Conservation (phyloP, 2,888 invertebrate species). For the Pristionchus mayeri region DNA sequence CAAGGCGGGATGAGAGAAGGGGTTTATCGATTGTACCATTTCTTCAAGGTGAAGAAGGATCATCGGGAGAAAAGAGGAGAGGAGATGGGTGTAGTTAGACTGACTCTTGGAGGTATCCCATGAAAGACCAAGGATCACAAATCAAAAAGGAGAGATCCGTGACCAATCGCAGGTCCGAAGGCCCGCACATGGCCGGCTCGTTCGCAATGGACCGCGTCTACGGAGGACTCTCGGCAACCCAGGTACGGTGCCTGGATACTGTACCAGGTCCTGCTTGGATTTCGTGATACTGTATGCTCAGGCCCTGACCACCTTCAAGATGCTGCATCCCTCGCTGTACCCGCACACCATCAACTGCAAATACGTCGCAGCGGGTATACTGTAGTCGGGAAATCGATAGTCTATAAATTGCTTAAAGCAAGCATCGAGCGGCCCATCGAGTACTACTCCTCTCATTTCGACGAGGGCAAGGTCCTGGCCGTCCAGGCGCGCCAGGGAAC, state of each 20-base stretch:
- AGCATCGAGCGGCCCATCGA: neutral
- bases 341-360: slow-evolving; percentile 19
- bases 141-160: too few species aligned
- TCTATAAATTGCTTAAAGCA: neutral
- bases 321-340: neutral
- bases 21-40: too few species aligned
- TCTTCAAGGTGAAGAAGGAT: too few species aligned
- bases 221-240: neutral
- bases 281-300: neutral
- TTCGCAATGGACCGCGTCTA: neutral
- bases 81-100: too few species aligned
- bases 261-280: too few species aligned
- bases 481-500: neutral
- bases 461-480: neutral
- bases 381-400: neutral
- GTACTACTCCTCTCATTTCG: neutral
- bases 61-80: too few species aligned
- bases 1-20: too few species aligned
- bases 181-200: neutral
- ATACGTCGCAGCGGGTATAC: neutral
- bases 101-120: too few species aligned
- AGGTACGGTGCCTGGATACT: neutral
- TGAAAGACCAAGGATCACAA: neutral
- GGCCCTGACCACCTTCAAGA: neutral
- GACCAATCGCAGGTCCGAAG: neutral